These are phyloP conservation scores for Tillus elongatus DNA, from an alignment of 2,888 invertebrate genomes.

Conservation along the genomic window DNA sequence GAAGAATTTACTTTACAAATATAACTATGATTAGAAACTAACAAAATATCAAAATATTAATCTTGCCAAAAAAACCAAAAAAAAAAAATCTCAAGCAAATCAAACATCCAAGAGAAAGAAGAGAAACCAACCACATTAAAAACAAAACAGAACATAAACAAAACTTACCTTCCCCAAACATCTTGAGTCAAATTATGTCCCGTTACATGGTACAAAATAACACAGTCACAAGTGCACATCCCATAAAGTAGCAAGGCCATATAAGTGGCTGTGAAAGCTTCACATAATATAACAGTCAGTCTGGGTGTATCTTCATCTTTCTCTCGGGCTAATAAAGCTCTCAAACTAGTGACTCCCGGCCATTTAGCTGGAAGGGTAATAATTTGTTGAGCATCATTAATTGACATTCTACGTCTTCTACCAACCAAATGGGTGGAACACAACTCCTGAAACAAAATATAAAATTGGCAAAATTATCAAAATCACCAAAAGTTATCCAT, in stretches of 20 bases:
- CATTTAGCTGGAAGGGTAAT: constrained; percentile 84
- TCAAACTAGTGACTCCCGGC: constrained; percentile 91
- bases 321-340: constrained; percentile 83
- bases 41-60: too few relatives aligned
- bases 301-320: constrained; percentile 91
- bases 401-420: constrained; percentile 62
- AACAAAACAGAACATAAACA: constrained; percentile 8
- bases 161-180: constrained; percentile 55
- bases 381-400: constrained; percentile 65
- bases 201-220: constrained; percentile 77
- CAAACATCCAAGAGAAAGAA: too few relatives aligned
- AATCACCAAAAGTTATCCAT: too few relatives aligned
- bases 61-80: too few relatives aligned
- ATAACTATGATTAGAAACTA: too few relatives aligned
- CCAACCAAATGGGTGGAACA: constrained; percentile 61
- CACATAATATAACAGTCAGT: constrained; percentile 81
- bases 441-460: constrained; percentile 36
- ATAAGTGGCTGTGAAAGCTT: constrained; percentile 89
- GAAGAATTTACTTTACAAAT: too few relatives aligned
- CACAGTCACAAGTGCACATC: constrained; percentile 85
- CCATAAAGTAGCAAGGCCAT: constrained; percentile 89
- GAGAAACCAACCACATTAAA: constrained; percentile 1
- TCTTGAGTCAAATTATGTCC: constrained; percentile 71
- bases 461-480: too few relatives aligned
- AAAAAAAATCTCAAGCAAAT: too few relatives aligned